Percentiles rank a stretch among this genome's conserved stretches.
Conservation (phyloP, 2,888 invertebrate species). For the Callyntrura sp. region DNA sequence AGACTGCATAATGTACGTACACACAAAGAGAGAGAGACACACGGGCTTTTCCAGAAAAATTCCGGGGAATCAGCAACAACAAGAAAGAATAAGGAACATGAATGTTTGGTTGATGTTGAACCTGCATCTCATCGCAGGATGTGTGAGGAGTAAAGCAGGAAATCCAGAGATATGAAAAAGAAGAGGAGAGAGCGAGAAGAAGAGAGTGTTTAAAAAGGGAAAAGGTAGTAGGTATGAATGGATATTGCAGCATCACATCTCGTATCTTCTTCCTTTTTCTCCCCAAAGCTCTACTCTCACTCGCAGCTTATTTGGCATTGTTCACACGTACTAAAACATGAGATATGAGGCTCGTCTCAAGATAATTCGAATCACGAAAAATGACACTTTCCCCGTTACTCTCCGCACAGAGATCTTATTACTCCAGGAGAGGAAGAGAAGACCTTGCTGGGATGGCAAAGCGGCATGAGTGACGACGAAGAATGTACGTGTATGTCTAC, state of each 20-base stretch:
- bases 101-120: constrained; percentile 57
- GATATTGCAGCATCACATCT: constrained; percentile 37
- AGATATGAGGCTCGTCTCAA: constrained; percentile 84
- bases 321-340: constrained; percentile 84
- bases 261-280: constrained; percentile 6
- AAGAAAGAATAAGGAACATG: constrained; percentile 59
- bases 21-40: too few relatives aligned
- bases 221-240: constrained; percentile 65
- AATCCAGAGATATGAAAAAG: background rate
- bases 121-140: constrained; percentile 13
- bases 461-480: constrained; percentile 1
- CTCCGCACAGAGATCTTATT: constrained; percentile 71
- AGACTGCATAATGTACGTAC: background rate
- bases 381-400: constrained; percentile 82
- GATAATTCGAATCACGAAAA: constrained; percentile 84
- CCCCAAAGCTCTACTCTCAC: constrained; percentile 23
- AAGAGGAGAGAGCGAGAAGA: background rate
- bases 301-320: constrained; percentile 82
- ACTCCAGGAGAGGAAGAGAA: constrained; percentile 45
- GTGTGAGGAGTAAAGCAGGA: background rate
- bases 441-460: background rate
- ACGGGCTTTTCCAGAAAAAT: constrained; percentile 38
- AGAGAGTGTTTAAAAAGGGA: constrained; percentile 14
- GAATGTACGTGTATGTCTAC: constrained; percentile 20
- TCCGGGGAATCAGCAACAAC: constrained; percentile 58